These are phyloP conservation scores for Hirudo medicinalis DNA, from an alignment of 1,140 invertebrate genomes.

Conservation along the genomic window DNA sequence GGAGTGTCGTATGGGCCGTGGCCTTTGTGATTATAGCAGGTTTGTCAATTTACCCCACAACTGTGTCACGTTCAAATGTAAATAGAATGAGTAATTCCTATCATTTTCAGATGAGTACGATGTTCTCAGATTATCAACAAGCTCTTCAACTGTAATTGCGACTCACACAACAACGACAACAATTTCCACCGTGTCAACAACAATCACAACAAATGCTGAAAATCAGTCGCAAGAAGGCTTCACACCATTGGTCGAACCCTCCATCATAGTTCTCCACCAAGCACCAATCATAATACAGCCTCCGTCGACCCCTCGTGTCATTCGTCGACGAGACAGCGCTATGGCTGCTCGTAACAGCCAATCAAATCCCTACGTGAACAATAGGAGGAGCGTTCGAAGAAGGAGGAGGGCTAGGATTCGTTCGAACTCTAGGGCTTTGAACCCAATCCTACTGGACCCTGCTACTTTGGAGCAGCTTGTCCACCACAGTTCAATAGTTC, in stretches of 20 bases:
- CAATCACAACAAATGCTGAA: neutral
- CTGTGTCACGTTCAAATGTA: neutral
- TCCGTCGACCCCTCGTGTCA: neutral
- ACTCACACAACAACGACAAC: neutral
- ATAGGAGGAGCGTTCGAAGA: neutral
- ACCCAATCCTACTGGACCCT: neutral
- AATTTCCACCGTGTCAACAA: neutral
- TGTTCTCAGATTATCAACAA: neutral
- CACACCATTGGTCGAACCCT: neutral
- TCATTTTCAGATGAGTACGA: neutral
- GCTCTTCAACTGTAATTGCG: neutral
- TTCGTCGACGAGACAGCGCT: neutral
- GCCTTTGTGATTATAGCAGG: slow-evolving; percentile 43
- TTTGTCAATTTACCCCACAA: slow-evolving; percentile 21
- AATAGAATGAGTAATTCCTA: neutral
- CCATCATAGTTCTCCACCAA: neutral
- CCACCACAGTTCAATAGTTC: neutral
- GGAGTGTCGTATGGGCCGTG: slow-evolving; percentile 45
- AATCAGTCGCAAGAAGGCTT: neutral
- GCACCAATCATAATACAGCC: slow-evolving; percentile 8
- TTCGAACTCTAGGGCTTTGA: neutral
- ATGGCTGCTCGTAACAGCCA: neutral
- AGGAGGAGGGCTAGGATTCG: neutral
- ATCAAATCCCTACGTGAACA: neutral
- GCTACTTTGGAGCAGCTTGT: neutral